Base-by-base conservation (phyloP, 1,140 invertebrate genomes). In the Cotesia glomerata region DNA sequence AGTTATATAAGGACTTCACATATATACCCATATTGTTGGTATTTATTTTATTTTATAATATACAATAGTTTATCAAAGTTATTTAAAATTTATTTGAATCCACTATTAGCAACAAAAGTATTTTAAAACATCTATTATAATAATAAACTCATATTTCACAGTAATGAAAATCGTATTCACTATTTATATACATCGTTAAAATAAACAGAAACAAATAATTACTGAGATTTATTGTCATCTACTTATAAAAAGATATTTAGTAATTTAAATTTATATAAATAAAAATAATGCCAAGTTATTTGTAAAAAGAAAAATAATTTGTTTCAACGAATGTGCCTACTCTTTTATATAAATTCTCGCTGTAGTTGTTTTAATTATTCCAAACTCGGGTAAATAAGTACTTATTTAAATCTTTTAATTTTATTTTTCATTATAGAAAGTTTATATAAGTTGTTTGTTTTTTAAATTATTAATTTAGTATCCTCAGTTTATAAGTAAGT, bases 11-110 rank as follows among this genome's bases (percentile, higher is more conserved):
- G 70, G 76, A 63, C 52, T 63, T 80, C 79, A 81, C 75, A 77
- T 77, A 70, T 73, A 74, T 82, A 81, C 79, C 80, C 80, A 80
- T 81, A 76, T 81, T 80, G 76, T 80, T 76, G 76, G 77, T 81
- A 81, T 81, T 74, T 71, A 74, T 49, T 58, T 69, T 75, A 72
- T 79, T 79, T 79, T 74, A 74, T 79, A 74, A 75, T 79, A 75
- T 63, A 78, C 76, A 78, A 74, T 77, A 74, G 73, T 81, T 81
- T 76, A 26, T 26, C 26, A 26, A 2, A 26, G 26, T 79, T 80
- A 78, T 68, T 76, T 79, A 78, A 72, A 79, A 83, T 64, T 75
- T 72, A 76, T 39, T 32, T 39, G 68, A 51, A 49, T 14, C 45
- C 36, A 69, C 36, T n/a, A 65, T 39, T 65, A 62, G 16, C 9